These are phyloP conservation scores for Ditylenchus weischeri DNA, from an alignment of 2,888 invertebrate species.

Conservation along the genomic window DNA sequence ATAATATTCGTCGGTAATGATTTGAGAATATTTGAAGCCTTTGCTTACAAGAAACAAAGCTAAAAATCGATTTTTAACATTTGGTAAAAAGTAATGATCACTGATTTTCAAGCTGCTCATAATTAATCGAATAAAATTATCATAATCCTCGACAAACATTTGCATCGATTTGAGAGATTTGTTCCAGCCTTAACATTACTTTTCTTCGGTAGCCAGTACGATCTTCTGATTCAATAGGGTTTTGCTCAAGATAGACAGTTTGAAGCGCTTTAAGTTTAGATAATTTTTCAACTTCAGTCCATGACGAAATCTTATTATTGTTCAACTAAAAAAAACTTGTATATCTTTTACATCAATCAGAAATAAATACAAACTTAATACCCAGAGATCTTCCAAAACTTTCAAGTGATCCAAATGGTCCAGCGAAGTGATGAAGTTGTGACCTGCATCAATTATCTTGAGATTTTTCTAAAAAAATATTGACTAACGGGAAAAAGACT, in stretches of 20 bases:
- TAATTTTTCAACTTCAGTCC: slow-evolving; percentile 77
- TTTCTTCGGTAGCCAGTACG: slow-evolving; percentile 66
- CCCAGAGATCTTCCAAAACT: slow-evolving; percentile 91
- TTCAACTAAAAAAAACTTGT: slow-evolving; percentile 74
- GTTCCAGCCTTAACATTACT: slow-evolving; percentile 79
- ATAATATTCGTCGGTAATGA: too few species aligned
- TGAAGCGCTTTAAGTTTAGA: slow-evolving; percentile 62
- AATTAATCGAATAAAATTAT: too few species aligned
- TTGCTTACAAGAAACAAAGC: too few species aligned
- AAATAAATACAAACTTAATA: too few species aligned
- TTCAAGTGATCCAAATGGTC: slow-evolving; percentile 74
- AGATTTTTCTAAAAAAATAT: slow-evolving; percentile 61
- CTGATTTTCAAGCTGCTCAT: neutral
- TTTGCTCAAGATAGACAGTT: slow-evolving; percentile 89
- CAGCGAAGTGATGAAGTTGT: slow-evolving; percentile 77
- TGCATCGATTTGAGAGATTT: slow-evolving; percentile 88
- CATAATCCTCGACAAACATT: slow-evolving; percentile 60
- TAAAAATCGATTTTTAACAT: too few species aligned
- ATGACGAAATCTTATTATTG: slow-evolving; percentile 70
- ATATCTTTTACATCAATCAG: too few species aligned
- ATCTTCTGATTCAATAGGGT: slow-evolving; percentile 66
- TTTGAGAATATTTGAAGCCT: too few species aligned
- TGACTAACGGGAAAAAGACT: too few species aligned
- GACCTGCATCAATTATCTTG: slow-evolving; percentile 83
- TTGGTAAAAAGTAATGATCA: too few species aligned